A percentile compares a stretch with the other conserved stretches of the same genome.
Evolutionary conservation across 2,113 vertebrate species (phyloP).

Genomic region (Nerophis lumbriciformis): DNA sequence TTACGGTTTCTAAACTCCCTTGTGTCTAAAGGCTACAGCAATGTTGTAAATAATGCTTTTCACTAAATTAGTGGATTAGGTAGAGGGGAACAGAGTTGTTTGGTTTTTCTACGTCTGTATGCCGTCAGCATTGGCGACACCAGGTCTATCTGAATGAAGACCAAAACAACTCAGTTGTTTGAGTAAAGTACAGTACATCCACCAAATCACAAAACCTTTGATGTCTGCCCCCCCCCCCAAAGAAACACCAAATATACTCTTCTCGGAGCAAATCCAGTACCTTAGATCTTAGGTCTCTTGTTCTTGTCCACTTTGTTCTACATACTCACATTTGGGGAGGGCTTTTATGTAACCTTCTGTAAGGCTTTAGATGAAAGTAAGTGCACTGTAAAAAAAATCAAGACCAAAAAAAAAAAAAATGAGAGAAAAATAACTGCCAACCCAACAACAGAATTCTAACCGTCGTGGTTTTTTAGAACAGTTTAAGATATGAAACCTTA

Average conservation of each 20-base stretch:
- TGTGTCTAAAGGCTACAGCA: slow-evolving; percentile 31
- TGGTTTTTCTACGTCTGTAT: slow-evolving; percentile 16
- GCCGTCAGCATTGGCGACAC: slow-evolving; percentile 42
- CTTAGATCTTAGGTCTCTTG: slow-evolving; percentile 69
- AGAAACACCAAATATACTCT: slow-evolving; percentile 65
- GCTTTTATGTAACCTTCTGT: slow-evolving; percentile 78
- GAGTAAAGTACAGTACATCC: slow-evolving; percentile 36
- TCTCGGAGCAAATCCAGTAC: slow-evolving; percentile 66
- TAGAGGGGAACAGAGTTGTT: slow-evolving; percentile 1
- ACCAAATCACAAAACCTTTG: slow-evolving; percentile 65
- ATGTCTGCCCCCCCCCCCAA: slow-evolving; percentile 56
- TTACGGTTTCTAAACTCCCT: slow-evolving; percentile 29
- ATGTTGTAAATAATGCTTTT: slow-evolving; percentile 34
- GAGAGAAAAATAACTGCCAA: no score
- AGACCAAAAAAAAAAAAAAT: slow-evolving; percentile 24
- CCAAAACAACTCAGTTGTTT: slow-evolving; percentile 37
- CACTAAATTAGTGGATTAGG: slow-evolving; percentile 13
- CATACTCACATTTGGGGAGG: slow-evolving; percentile 58
- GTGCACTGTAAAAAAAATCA: slow-evolving; percentile 40
- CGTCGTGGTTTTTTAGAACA: background rate
- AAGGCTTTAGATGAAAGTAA: slow-evolving; percentile 73
- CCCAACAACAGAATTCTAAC: no score
- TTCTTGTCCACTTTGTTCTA: slow-evolving; percentile 72
- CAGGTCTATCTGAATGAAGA: slow-evolving; percentile 17
- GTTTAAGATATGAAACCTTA: background rate